phyloP scores from a whole-genome alignment of 1,140 invertebrate species.

The Reticulitermes speratus region DNA sequence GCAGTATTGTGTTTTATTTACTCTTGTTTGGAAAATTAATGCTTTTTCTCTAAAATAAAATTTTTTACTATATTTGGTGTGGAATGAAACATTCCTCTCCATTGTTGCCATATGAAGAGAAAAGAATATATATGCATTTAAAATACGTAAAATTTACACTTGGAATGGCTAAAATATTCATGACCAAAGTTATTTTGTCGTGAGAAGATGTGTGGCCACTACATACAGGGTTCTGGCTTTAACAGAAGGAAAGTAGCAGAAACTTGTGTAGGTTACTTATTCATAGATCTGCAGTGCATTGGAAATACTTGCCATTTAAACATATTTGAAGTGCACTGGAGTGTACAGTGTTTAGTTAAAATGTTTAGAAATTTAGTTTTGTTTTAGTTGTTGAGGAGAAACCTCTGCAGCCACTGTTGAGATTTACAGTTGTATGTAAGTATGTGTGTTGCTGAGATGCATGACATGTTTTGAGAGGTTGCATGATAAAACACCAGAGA shows the following conservation, averaged over 20 bases:
- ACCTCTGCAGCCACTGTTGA: conserved; percentile 7
- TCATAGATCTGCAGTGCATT: background rate
- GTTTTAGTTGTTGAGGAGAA: background rate
- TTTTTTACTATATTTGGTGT: background rate
- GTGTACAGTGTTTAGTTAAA: conserved; percentile 19
- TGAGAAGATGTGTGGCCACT: background rate
- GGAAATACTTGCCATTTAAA: conserved; percentile 6
- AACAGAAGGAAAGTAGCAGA: background rate
- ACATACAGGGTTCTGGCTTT: conserved; percentile 28
- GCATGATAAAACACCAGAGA: background rate
- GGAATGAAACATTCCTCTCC: conserved; percentile 10
- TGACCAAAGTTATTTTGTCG: background rate
- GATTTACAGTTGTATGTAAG: background rate
- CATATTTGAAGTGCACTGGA: conserved; percentile 16
- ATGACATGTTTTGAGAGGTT: background rate
- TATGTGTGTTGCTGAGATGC: background rate
- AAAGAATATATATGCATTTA: background rate
- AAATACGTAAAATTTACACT: background rate
- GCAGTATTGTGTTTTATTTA: background rate
- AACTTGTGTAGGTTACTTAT: background rate
- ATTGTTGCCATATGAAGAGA: background rate
- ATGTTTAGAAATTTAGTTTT: conserved; percentile 14
- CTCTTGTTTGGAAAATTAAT: background rate
- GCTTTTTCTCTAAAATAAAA: background rate
- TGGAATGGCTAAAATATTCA: background rate